Evolutionary conservation across 2,113 vertebrate species (phyloP).

Genomic region (Sphyrna mokarran): DNA sequence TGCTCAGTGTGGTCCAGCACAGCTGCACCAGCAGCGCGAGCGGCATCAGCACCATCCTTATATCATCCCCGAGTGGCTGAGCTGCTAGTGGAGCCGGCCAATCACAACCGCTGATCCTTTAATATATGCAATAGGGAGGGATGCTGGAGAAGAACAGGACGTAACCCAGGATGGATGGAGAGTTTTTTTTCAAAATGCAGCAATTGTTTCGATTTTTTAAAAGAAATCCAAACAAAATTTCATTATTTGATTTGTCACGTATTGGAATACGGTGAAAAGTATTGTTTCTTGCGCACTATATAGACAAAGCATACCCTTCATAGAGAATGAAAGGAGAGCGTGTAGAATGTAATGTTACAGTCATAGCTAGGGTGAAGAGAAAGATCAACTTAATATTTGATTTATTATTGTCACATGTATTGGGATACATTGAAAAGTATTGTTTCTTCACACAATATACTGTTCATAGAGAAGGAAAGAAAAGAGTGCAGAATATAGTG

Average conservation of each 20-base stretch:
- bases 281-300: no score
- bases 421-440: no score
- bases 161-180: not conserved
- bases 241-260: not conserved
- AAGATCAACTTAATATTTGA: no score
- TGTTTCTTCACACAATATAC: no score
- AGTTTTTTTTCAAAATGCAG: not conserved
- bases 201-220: not conserved
- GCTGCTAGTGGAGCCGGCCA: not conserved
- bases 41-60: constrained; percentile 20
- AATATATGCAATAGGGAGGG: not conserved
- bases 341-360: no score
- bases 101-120: not conserved
- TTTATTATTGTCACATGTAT: no score
- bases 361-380: no score
- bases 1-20: not conserved
- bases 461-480: no score
- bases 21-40: not conserved
- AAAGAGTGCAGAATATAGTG: no score
- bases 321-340: no score
- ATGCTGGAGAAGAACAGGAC: not conserved
- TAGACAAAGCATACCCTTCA: no score
- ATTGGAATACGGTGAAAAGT: no score
- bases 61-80: not conserved
- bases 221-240: not conserved